phyloP scores from a whole-genome alignment of 2,888 invertebrate genomes.

The Quadroppia sp. region DNA sequence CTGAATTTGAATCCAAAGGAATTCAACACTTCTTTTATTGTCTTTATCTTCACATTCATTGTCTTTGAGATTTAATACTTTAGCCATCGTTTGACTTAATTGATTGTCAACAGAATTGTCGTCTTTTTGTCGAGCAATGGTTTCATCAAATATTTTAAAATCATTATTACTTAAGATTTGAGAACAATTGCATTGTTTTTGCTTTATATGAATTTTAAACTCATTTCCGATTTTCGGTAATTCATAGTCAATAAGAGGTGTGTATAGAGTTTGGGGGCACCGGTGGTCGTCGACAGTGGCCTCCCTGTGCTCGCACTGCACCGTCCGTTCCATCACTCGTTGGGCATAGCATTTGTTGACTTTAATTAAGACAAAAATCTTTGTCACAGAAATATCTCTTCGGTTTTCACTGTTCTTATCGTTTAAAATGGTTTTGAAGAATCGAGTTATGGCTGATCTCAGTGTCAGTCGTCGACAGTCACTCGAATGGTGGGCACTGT shows the following conservation, averaged over 20 bases:
- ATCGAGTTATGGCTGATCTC: conserved; percentile 13
- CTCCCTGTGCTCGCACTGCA: background rate
- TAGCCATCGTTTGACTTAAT: conserved; percentile 25
- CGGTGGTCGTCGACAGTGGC: background rate
- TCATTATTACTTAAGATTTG: background rate
- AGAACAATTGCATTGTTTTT: conserved; percentile 14
- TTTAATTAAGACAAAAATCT: conserved; percentile 14
- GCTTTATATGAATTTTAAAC: background rate
- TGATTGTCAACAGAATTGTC: background rate
- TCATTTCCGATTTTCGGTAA: conserved; percentile 15
- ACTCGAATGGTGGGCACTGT: background rate
- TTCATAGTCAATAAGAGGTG: conserved; percentile 4
- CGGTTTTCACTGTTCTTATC: conserved; percentile 12
- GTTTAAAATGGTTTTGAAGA: conserved; percentile 22
- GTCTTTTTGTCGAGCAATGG: background rate
- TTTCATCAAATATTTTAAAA: conserved; percentile 4
- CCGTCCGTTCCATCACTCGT: conserved; percentile 9
- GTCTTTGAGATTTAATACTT: background rate
- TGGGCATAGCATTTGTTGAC: background rate
- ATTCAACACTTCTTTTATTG: background rate
- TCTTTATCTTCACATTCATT: background rate
- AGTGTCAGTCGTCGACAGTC: background rate
- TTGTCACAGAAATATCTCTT: background rate
- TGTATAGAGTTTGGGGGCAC: background rate
- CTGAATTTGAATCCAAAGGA: conserved; percentile 18